Percentiles rank a stretch among this genome's conserved stretches.
Evolutionary conservation across 2,797 vertebrate species (phyloP).

Genomic region (Anas capensis): DNA sequence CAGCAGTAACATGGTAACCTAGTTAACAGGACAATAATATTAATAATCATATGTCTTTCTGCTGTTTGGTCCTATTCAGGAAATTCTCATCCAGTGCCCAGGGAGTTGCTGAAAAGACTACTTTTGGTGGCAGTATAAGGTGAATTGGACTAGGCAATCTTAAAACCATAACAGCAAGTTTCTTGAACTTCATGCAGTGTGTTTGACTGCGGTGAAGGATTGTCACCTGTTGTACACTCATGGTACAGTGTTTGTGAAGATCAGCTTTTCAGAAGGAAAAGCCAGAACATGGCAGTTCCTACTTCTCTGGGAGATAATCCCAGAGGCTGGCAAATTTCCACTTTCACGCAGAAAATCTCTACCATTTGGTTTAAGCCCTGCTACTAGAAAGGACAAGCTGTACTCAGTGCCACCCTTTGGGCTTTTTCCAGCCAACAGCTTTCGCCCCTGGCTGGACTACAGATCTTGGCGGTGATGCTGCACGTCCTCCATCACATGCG

Average conservation of each 20-base stretch:
- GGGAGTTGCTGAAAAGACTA: background rate
- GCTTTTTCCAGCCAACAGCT: background rate
- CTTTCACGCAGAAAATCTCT: background rate
- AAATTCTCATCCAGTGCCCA: background rate
- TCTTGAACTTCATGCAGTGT: rapidly evolving
- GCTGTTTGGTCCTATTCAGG: background rate
- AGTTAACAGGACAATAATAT: background rate
- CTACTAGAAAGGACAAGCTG: background rate
- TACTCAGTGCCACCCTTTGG: background rate
- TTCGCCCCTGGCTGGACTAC: rapidly evolving
- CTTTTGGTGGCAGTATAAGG: background rate
- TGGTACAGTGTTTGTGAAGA: background rate
- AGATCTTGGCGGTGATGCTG: background rate
- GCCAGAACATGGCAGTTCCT: background rate
- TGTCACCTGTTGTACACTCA: background rate
- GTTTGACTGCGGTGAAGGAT: background rate
- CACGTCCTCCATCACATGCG: background rate
- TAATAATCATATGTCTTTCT: background rate
- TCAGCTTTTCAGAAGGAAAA: background rate
- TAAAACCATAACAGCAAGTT: background rate
- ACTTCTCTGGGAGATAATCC: background rate
- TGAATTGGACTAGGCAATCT: background rate
- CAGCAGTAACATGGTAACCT: background rate
- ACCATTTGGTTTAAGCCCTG: background rate
- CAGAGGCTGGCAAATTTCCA: rapidly evolving